A percentile compares a stretch with the other conserved stretches of the same genome.
These are phyloP conservation scores for Platysteira castanea DNA, from an alignment of 2,113 vertebrate genomes.

Conservation along the genomic window DNA sequence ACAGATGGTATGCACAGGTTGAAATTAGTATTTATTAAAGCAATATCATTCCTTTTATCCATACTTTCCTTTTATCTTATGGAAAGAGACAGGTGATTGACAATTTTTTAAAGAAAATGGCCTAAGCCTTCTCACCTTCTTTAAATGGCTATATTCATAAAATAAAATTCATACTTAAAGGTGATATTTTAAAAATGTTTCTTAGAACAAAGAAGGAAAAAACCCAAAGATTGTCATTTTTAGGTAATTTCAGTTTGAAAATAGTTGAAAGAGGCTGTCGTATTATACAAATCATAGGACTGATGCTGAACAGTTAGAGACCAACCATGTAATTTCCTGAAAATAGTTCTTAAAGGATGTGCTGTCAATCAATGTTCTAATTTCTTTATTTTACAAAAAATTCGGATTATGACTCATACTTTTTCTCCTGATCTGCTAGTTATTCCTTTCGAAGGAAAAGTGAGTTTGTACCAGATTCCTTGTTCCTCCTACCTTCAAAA, in stretches of 20 bases:
- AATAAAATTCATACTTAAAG: not conserved
- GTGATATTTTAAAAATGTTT: not conserved
- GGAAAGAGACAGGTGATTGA: not conserved
- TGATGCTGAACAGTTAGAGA: not conserved
- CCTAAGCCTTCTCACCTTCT: not conserved
- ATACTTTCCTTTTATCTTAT: not conserved
- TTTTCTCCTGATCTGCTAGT: not conserved
- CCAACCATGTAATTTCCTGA: not conserved
- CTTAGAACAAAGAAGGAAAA: not conserved
- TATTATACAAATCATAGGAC: not conserved
- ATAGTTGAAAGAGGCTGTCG: not conserved
- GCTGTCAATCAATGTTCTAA: not conserved
- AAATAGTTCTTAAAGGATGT: not conserved
- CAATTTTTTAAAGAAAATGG: not conserved
- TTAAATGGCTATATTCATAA: not conserved
- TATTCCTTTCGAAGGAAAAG: not conserved
- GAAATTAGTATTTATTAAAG: constrained; percentile 8
- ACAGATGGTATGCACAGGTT: not conserved
- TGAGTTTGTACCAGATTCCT: not conserved
- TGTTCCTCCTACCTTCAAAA: not conserved
- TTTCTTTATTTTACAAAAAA: not conserved
- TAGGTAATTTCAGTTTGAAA: not conserved
- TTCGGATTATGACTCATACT: not conserved
- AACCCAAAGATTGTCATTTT: not conserved
- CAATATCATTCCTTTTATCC: not conserved